These are phyloP conservation scores for Leuciscus waleckii DNA, from an alignment of 2,797 vertebrate species.

Conservation along the genomic window DNA sequence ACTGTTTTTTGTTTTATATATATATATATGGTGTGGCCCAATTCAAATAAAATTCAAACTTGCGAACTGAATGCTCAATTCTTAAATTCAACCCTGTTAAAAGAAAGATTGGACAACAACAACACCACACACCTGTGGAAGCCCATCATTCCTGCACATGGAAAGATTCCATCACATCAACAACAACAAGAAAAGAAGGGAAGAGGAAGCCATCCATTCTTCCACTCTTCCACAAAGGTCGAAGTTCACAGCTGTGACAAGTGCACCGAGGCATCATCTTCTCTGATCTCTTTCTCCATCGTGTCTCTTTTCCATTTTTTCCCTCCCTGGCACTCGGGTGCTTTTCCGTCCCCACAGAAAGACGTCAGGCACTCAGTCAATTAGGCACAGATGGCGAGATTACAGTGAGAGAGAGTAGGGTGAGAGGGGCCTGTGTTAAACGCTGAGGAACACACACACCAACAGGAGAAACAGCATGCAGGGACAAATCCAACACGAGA, in stretches of 20 bases:
- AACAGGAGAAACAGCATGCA: conserved; percentile 51
- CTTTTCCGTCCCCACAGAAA: conserved; percentile 42
- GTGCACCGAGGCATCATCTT: conserved; percentile 24
- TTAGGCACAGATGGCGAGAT: conserved; percentile 63
- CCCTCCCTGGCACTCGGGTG: conserved; percentile 18
- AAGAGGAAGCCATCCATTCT: background rate
- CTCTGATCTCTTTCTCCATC: conserved; percentile 1
- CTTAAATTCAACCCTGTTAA: background rate
- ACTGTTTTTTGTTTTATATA: too few relatives aligned
- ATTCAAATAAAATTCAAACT: background rate
- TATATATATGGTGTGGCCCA: background rate
- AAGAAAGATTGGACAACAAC: background rate
- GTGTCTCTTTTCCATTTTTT: conserved; percentile 36
- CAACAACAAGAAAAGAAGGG: background rate
- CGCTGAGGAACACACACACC: conserved; percentile 50
- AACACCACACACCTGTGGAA: conserved; percentile 45
- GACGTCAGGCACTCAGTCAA: conserved; percentile 58
- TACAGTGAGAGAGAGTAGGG: conserved; percentile 51
- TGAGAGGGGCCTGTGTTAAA: conserved; percentile 57
- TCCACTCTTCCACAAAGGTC: conserved; percentile 24
- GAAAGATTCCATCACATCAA: conserved; percentile 15
- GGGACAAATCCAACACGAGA: conserved; percentile 53
- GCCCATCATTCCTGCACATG: background rate
- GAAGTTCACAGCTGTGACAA: conserved; percentile 44
- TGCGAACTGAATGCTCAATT: background rate